phyloP scores from a whole-genome alignment of 1,140 invertebrate genomes.

The Euwallacea fornicatus region DNA sequence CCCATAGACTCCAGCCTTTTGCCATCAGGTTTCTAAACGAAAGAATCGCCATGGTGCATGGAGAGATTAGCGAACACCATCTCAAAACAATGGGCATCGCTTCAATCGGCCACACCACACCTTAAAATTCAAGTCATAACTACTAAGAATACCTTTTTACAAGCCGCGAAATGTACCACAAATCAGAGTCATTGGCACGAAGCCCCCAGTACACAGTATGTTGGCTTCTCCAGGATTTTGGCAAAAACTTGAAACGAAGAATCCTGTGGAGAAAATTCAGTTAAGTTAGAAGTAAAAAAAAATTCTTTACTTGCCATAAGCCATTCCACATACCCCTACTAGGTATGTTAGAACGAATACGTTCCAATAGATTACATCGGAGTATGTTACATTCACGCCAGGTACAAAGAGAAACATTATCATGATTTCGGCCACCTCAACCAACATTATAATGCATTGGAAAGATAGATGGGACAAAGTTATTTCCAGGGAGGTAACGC shows the following conservation, averaged over 20 bases:
- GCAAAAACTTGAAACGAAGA: conserved; percentile 78
- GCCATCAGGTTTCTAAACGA: conserved; percentile 64
- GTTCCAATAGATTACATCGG: conserved; percentile 52
- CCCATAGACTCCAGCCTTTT: conserved; percentile 43
- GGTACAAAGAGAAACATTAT: conserved; percentile 56
- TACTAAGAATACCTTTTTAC: not conserved
- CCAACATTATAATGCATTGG: conserved; percentile 71
- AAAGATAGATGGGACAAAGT: conserved; percentile 74
- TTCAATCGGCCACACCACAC: conserved; percentile 86
- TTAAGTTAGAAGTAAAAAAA: not conserved
- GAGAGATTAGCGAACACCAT: conserved; percentile 61
- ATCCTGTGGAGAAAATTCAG: conserved; percentile 56
- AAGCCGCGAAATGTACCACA: conserved; percentile 62
- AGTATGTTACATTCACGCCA: conserved; percentile 48
- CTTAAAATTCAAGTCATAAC: conserved; percentile 52
- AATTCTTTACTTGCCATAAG: conserved; percentile 51
- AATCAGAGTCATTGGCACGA: conserved; percentile 82
- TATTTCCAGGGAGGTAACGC: conserved; percentile 60
- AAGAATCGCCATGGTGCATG: conserved; percentile 68
- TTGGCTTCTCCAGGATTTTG: conserved; percentile 78
- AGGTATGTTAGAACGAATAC: conserved; percentile 42
- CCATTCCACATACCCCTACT: conserved; percentile 60
- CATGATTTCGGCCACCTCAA: conserved; percentile 60
- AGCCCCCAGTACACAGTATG: conserved; percentile 80
- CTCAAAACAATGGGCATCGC: conserved; percentile 64